Evolutionary conservation across 2,113 vertebrate species (phyloP), one percentile per base, ranked within the genome.

Genomic region (Hypomesus transpacificus): DNA sequence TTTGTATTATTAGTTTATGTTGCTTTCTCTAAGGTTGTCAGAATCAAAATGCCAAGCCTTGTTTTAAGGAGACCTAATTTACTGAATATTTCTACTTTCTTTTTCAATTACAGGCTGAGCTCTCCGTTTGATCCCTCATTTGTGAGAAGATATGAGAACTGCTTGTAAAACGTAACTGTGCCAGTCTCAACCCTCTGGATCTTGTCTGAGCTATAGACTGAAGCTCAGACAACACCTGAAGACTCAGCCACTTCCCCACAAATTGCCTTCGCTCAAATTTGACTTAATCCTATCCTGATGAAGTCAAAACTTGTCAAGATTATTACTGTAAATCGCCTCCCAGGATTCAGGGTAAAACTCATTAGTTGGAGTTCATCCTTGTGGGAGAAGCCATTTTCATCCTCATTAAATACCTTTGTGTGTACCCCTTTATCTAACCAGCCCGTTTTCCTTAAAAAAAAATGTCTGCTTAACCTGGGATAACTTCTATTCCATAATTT

Each of bases 401-500:
- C 77, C 87, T 88, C 82, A 87, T 89, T 84, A 87, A 85, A 88
- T 85, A 84, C 83, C 82, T 86, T 85, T 87, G 66, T 75, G 70
- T 78, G 75, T 76, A 69, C 70, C 73, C 70, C 82, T 85, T 87
- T 86, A 87, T 87, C 82, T 79, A 76, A 63, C 72, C 87, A 88
- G 87, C 78, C 87, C 86, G 78, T 91, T 93, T 91, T 88, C 84
- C 89, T 87, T 85, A 81, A 91, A 39, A 86, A 85, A 86, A 84
- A 85, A 78, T 82, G 78, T 75, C 82, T 89, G 86, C 92, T 93
- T 92, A 92, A 93, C 92, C 93, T 89, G 87, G 89, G 85, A 80
- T 71, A 52, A 78, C 82, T 77, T 66, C 81, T 76, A 69, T 80
- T 73, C 84, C 85, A 89, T 79, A 80, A 4, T 14, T 84, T 82